These are phyloP conservation scores for Solea senegalensis DNA, from an alignment of 2,113 vertebrate genomes.

Conservation along the genomic window DNA sequence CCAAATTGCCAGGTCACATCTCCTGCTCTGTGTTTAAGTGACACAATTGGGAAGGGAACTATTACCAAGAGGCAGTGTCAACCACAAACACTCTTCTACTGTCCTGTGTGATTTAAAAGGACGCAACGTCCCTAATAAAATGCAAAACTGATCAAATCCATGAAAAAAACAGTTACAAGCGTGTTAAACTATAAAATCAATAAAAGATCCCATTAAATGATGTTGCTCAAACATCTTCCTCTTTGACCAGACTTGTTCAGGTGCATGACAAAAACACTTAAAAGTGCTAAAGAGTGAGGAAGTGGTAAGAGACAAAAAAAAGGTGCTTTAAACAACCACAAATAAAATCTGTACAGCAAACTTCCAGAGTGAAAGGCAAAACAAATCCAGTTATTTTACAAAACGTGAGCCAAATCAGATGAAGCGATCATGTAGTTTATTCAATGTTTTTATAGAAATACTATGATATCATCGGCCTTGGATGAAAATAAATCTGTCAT, in stretches of 20 bases:
- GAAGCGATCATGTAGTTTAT: not conserved
- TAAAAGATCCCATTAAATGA: too few relatives aligned
- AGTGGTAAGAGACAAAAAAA: not conserved
- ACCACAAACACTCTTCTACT: too few relatives aligned
- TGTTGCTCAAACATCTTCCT: too few relatives aligned
- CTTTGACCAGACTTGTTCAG: not conserved
- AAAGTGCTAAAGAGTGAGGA: not conserved
- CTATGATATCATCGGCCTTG: not conserved
- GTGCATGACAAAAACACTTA: not conserved
- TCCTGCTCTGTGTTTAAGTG: too few relatives aligned
- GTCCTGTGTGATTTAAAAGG: too few relatives aligned
- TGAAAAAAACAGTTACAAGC: too few relatives aligned
- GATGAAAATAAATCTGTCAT: not conserved
- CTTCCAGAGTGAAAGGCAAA: not conserved
- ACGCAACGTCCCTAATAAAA: too few relatives aligned
- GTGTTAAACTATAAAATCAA: too few relatives aligned
- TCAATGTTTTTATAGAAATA: not conserved
- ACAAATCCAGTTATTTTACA: not conserved
- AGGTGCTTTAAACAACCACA: conserved; percentile 1
- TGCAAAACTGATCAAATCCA: too few relatives aligned
- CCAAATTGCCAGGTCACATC: too few relatives aligned
- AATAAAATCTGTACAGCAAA: not conserved
- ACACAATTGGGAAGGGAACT: too few relatives aligned
- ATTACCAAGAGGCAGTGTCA: too few relatives aligned
- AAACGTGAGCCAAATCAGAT: not conserved